Base-by-base conservation (phyloP, 2,113 vertebrate species). In the Sinocyclocheilus rhinocerous region DNA sequence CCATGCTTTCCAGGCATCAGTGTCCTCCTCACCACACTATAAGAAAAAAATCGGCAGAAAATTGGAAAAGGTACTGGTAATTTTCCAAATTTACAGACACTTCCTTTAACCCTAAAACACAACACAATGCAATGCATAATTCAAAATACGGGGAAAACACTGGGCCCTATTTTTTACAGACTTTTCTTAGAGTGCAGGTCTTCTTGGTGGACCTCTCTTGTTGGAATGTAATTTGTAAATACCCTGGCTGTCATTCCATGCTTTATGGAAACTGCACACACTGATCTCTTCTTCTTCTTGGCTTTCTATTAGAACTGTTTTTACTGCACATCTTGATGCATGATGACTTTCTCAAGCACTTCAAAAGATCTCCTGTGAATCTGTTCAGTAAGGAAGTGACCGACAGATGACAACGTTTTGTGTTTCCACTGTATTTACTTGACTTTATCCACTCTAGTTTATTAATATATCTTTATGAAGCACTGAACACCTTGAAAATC, bases 401-500 rank as follows among this genome's bases (percentile, higher is more conserved):
- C 33, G 5, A 24, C 20, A 45, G 7, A 24, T 80, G 76, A 6
- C 20, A 42, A 24, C 5, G 16, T 42, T n/a, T n/a, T 15, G 7
- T 45, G 42, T 45, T 48, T 48, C 45, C 45, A 15, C 11, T 8
- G 9, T 11, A 42, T 61, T 61, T 24, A 7, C 13, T 33, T 24
- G 2, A 11, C 12, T 42, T 22, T 15, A 63, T 63, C n/a, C 4
- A 6, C 1, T 80, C 0, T 13, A 61, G 77, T 79, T n/a, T 79
- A 11, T 13, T 13, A 22, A 57, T 39, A n/a, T 59, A 59, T 8
- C n/a, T 79, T 22, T 18, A 59, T 79, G 1, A n/a, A 61, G 13
- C 33, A 11, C 39, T 39, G 20, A 61, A 36, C 20, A 42, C 33
- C 77, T 80, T 80, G 78, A 80, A 63, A 45, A 80, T 80, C 57